Conservation (phyloP, 2,888 invertebrate genomes). For the Xylota sylvarum region DNA sequence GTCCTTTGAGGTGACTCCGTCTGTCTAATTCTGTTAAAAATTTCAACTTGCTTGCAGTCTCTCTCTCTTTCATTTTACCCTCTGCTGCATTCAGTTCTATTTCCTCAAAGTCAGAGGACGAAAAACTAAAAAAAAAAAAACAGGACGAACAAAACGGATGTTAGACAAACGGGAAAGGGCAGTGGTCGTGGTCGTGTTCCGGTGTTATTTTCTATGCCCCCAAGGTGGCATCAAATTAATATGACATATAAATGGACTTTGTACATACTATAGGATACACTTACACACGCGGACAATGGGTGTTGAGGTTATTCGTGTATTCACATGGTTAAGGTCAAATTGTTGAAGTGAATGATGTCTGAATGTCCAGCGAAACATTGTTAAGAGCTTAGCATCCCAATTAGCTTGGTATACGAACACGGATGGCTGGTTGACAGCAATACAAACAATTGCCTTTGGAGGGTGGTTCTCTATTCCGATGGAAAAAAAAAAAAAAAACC, state of each 20-base stretch:
- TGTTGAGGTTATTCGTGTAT: constrained; percentile 29
- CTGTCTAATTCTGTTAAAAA: constrained; percentile 55
- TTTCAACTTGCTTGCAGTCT: constrained; percentile 24
- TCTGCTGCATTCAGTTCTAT: not conserved
- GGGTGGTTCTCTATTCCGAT: not conserved
- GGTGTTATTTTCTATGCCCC: constrained; percentile 29
- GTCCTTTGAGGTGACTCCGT: constrained; percentile 56
- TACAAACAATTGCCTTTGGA: constrained; percentile 23
- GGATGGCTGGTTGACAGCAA: constrained; percentile 45
- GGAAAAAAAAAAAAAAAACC: not conserved
- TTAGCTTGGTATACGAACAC: constrained; percentile 38
- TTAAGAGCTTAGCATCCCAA: constrained; percentile 44
- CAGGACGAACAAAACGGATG: not conserved
- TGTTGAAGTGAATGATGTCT: constrained; percentile 52
- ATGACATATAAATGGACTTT: constrained; percentile 53
- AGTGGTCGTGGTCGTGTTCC: constrained; percentile 41
- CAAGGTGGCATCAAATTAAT: constrained; percentile 60
- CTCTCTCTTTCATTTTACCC: no score
- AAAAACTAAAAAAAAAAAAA: not conserved
- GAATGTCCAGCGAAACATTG: constrained; percentile 45
- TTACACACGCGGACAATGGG: not conserved
- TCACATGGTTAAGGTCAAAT: constrained; percentile 60
- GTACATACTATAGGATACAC: not conserved
- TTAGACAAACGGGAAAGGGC: constrained; percentile 29
- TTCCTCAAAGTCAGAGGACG: constrained; percentile 1